Conservation (phyloP, 2,797 vertebrate genomes). For the Enteromius thamalakanensis region DNA sequence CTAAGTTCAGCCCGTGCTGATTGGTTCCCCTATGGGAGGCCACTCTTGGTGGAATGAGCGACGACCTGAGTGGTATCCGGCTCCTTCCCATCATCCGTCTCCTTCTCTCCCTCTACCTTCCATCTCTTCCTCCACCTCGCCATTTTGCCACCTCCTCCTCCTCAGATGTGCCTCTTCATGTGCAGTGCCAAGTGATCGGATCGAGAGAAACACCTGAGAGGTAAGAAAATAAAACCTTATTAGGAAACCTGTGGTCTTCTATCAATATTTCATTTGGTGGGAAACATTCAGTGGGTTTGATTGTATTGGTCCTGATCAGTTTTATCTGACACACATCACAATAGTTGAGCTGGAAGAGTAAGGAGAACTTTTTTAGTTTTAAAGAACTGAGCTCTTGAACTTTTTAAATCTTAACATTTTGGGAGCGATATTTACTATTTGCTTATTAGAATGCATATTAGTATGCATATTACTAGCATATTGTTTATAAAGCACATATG, state of each 20-base stretch:
- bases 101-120: conserved; percentile 55
- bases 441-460: not conserved
- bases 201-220: conserved; percentile 96
- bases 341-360: not conserved
- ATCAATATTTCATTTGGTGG: conserved; percentile 60
- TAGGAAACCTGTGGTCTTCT: not conserved
- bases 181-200: conserved; percentile 98
- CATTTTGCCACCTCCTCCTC: conserved; percentile 43
- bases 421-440: not conserved
- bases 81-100: conserved; percentile 27
- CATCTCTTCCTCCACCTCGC: conserved; percentile 54
- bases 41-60: conserved; percentile 3
- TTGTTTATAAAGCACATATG: conserved; percentile 3
- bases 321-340: not conserved
- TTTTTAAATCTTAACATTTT: not conserved
- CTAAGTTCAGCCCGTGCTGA: conserved; percentile 14
- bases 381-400: not conserved
- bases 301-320: not conserved
- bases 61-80: conserved; percentile 21
- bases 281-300: not conserved
- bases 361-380: not conserved
- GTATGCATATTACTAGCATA: not conserved
- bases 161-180: conserved; percentile 99
- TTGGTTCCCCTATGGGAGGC: not conserved
- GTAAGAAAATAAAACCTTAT: not conserved